Base-by-base conservation (phyloP, 2,797 vertebrate species). In the Echeneis naucrates region DNA sequence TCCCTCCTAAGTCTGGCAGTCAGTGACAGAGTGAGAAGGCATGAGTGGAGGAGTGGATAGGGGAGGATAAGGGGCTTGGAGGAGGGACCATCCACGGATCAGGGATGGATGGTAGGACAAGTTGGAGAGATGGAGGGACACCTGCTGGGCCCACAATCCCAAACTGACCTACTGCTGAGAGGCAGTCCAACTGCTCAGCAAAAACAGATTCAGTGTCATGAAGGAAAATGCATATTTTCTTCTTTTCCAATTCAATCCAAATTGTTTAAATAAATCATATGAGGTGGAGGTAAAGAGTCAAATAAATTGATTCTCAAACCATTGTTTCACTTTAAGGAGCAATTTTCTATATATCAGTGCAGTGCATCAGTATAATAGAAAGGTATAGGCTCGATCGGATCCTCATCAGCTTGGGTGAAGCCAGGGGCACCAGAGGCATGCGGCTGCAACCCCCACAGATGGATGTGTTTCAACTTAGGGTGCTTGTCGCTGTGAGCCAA, bases 1-100 rank as follows among this genome's bases (percentile, higher is more conserved):
- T 78, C 55, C 73, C 73, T 47, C 79, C 72, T 80, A 85, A 88
- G 81, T 90, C 77, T 88, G 86, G 82, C 61, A 75, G 77, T 73
- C 66, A 37, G 45, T 74, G 66, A 63, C 57, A 60, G 77, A 79
- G 75, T 77, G 68, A 81, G 56, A 77, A 66, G 69, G 79, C 76
- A 85, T 76, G 70, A 73, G 76, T 30, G 51, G 58, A 47, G 69
- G 68, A 72, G 58, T n/a, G n/a, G n/a, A n/a, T n/a, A 40, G 58
- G 52, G 33, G 19, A 30, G 4, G 63, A 42, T 19, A 17, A 42
- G 16, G 40, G 16, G 40, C 30, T 30, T 30, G 30, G 40, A 7
- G 16, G 40, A 17, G 47, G 47, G 35, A 33, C 5, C 27, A 38
- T 19, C 9, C 50, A 68, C 33, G 35, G 67, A 56, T 74, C 61